Evolutionary conservation across 1,140 invertebrate species (phyloP).

Genomic region (Belonocnema kinseyi): DNA sequence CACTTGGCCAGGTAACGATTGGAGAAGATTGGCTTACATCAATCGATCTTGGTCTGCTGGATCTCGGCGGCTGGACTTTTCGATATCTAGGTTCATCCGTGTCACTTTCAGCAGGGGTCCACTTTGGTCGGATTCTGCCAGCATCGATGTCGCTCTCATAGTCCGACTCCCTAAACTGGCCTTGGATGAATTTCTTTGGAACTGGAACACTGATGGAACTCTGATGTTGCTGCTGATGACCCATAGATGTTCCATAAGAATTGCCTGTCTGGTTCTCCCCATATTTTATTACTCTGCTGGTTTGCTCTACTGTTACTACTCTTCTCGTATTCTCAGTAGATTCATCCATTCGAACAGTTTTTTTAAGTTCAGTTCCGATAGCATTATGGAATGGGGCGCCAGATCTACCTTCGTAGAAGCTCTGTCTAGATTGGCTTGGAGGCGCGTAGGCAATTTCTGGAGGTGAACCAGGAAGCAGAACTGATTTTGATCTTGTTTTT

Average conservation of each 20-base stretch:
- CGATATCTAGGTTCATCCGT: constrained; percentile 78
- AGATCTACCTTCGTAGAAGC: constrained; percentile 77
- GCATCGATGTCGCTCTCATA: constrained; percentile 83
- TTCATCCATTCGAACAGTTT: constrained; percentile 82
- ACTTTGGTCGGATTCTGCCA: constrained; percentile 78
- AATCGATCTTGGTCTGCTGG: constrained; percentile 63
- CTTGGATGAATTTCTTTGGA: constrained; percentile 82
- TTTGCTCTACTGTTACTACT: constrained; percentile 82
- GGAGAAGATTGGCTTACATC: constrained; percentile 40
- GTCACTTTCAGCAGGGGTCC: constrained; percentile 79
- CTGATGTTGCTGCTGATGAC: constrained; percentile 57
- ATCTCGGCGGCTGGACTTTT: constrained; percentile 77
- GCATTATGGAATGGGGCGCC: constrained; percentile 77
- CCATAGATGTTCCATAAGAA: constrained; percentile 34
- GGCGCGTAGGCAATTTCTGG: constrained; percentile 79
- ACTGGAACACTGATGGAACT: constrained; percentile 75
- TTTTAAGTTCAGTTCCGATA: constrained; percentile 80
- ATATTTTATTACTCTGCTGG: constrained; percentile 81
- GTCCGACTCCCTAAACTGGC: constrained; percentile 82
- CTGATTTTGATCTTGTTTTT: constrained; percentile 68
- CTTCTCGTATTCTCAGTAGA: constrained; percentile 80
- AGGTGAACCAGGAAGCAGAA: constrained; percentile 78
- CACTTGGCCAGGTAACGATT: constrained; percentile 59
- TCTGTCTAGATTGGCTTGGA: constrained; percentile 69
- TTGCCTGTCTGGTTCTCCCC: constrained; percentile 72